Percentiles rank a stretch among this genome's conserved stretches.
These are phyloP conservation scores for Pseudachorutes palmiensis DNA, from an alignment of 1,140 invertebrate genomes.

Conservation along the genomic window DNA sequence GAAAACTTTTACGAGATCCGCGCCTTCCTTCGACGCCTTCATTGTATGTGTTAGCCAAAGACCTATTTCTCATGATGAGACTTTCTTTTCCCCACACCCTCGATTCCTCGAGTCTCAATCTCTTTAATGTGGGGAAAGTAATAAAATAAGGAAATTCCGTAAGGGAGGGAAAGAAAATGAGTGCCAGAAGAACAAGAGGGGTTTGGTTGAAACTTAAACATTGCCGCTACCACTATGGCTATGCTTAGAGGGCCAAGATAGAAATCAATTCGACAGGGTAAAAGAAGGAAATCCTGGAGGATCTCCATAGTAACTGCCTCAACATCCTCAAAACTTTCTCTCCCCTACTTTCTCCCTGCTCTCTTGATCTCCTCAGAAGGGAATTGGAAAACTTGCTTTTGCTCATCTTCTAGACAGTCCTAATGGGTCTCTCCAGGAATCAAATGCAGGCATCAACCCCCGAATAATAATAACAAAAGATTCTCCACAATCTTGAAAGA, in stretches of 20 bases:
- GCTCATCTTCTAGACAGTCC: not conserved
- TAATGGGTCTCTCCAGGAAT: not conserved
- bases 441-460: not conserved
- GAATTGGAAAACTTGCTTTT: not conserved
- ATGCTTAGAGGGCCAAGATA: no score
- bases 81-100: not conserved
- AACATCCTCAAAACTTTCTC: not conserved
- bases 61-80: not conserved
- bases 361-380: not conserved
- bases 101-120: not conserved
- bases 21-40: not conserved
- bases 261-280: not conserved
- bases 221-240: no score
- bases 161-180: not conserved
- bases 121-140: slow-evolving; percentile 5
- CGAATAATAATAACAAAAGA: not conserved
- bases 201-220: not conserved
- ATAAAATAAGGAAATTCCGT: slow-evolving; percentile 8
- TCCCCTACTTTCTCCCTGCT: not conserved
- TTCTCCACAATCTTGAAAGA: not conserved
- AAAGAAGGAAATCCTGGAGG: not conserved
- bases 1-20: not conserved
- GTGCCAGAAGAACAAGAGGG: slow-evolving; percentile 6
- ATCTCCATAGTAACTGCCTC: slow-evolving; percentile 12
- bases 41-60: not conserved